Base-by-base conservation (phyloP, 2,797 vertebrate species). In the Brachyrhaphis roseni region DNA sequence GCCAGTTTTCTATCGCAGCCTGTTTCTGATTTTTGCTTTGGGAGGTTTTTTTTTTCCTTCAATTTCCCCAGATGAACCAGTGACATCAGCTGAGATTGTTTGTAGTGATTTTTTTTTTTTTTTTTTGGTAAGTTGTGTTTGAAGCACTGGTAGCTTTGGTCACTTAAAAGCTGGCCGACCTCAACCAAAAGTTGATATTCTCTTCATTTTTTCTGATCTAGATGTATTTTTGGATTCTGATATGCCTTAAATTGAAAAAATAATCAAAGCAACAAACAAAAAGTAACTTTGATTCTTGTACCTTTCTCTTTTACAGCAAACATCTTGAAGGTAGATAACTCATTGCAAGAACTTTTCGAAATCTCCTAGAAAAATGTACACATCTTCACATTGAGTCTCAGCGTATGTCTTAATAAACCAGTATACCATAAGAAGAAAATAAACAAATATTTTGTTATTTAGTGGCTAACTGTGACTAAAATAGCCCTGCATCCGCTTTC, bases 401-500 rank as follows among this genome's bases (percentile, higher is more conserved):
- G 23, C 70, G 75, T 79, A 47, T 72, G 41, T 26, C 34, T 46
- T 26, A 16, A 36, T 15, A 11, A 18, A 64, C 20, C 10, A 18
- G 15, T 13, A 72, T 39, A 45, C 39, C 68, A 71, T 78, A 3
- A 31, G 66, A 64, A 8, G 43, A 55, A 43, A 18, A 43, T 26
- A 47, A 59, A 59, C 41, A 74, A 53, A 82, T 62, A 74, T 81
- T 76, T 75, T 72, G 31, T 78, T 77, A 77, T 78, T 70, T 84
- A 51, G 59, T 78, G 82, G 80, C 82, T 78, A 75, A 74, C 72
- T 51, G 39, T 53, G 53, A 75, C 74, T 78, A 11, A 57, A 12
- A 39, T 75, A 72, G 5, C 47, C 57, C 77, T 76, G 66, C 45
- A 72, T 84, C 83, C 77, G 72, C 83, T 73, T 83, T 80, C 62